Percentiles rank a stretch among this genome's conserved stretches.
These are phyloP conservation scores for Conomelus anceps DNA, from an alignment of 2,888 invertebrate species.

Conservation along the genomic window DNA sequence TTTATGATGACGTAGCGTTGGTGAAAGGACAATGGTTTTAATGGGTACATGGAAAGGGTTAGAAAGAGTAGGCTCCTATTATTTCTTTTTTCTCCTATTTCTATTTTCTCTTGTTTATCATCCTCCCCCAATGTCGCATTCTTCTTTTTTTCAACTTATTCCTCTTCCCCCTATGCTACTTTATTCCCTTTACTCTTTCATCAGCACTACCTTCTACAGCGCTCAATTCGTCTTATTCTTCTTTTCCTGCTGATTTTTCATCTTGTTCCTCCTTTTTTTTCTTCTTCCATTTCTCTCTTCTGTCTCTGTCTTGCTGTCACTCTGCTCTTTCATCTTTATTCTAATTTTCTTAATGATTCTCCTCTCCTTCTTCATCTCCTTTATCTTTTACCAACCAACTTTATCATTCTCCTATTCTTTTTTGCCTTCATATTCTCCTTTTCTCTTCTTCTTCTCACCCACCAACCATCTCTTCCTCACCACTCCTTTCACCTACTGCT, in stretches of 20 bases:
- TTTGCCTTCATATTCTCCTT: not conserved
- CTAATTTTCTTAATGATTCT: not conserved
- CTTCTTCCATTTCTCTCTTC: not conserved
- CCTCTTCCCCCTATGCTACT: too few species aligned
- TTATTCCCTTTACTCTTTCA: too few species aligned
- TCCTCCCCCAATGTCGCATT: too few species aligned
- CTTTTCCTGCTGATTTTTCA: not conserved
- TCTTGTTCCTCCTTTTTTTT: not conserved
- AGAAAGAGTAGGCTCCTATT: too few species aligned
- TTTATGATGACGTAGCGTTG: too few species aligned
- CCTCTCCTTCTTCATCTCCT: not conserved
- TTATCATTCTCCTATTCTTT: not conserved
- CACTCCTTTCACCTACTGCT: not conserved
- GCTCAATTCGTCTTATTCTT: not conserved
- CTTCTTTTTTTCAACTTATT: too few species aligned
- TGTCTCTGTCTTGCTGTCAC: not conserved
- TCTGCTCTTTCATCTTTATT: not conserved
- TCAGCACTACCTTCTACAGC: not conserved
- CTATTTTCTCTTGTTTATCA: too few species aligned
- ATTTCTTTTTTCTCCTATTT: too few species aligned
- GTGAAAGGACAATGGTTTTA: too few species aligned
- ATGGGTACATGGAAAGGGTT: too few species aligned
- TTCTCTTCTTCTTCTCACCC: not conserved
- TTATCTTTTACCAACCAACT: not conserved
- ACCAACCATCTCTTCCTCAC: too few species aligned